Base-by-base conservation (phyloP, 1,140 invertebrate genomes). In the Glossosoma conforme region DNA sequence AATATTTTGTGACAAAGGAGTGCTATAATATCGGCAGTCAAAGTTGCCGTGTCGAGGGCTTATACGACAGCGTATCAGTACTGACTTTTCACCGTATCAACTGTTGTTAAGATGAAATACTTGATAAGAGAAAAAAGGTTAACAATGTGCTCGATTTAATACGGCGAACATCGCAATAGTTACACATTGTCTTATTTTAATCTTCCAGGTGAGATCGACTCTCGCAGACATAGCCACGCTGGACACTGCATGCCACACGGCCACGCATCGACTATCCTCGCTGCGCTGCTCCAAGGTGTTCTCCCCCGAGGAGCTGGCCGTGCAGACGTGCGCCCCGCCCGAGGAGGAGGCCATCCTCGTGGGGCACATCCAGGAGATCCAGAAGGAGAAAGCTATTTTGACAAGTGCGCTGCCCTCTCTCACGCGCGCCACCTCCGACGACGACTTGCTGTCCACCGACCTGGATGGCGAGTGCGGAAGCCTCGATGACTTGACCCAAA, bases 191-290 rank as follows among this genome's bases (percentile, higher is more conserved):
- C 21, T 44, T 44, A 32, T 30, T 44, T 2, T 22, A 28, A 84
- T 89, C 64, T 56, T 89, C 66, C 83, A 91, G 67, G 81, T 93
- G 0, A 79, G 82, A 41, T 78, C 80, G 13, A 93, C 91, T 3
- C 69, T 96, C 19, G 85, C 83, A 21, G 91, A 96, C 66, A 94
- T 97, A 58, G 87, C 87, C 60, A 91, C 88, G 0, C 70, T 97
- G 41, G 92, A 96, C 57, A 80, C 81, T 2, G 88, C 87, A 17
- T 83, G 82, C 62, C 85, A 87, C 54, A 87, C 86, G 6, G 87
- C 87, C 1, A 83, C 80, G 0, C 78, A 85, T 62, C 73, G 89
- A 3, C 68, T 92, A 1, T 85, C 81, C 25, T 84, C 83, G 42
- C 68, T 91, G 45, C 72, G 87, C 42, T 83, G 82, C 38, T 86